phyloP scores from a whole-genome alignment of 2,888 invertebrate species.

The Operophtera brumata region DNA sequence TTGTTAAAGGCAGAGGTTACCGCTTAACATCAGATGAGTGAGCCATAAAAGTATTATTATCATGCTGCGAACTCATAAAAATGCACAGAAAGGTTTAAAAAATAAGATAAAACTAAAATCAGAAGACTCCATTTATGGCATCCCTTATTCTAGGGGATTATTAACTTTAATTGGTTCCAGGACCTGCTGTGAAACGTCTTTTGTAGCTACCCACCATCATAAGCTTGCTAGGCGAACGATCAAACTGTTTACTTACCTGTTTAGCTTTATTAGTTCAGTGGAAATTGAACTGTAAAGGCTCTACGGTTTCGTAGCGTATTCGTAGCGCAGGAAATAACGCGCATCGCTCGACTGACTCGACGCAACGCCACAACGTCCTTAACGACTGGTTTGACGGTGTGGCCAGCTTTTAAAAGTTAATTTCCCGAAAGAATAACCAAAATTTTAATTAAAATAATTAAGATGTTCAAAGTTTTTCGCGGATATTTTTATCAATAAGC shows the following conservation, averaged over 20 bases:
- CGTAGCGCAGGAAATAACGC: neutral
- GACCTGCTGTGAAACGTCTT: conserved; percentile 52
- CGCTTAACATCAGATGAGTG: too few species aligned
- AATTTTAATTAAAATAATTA: conserved; percentile 23
- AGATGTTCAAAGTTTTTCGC: conserved; percentile 27
- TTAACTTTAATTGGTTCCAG: conserved; percentile 73
- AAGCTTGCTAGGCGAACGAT: neutral
- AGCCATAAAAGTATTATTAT: too few species aligned
- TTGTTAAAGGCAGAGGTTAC: too few species aligned
- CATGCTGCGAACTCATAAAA: neutral
- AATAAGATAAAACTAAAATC: conserved; percentile 38
- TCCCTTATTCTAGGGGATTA: conserved; percentile 64
- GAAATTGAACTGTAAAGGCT: neutral
- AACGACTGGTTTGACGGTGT: neutral
- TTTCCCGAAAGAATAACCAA: conserved; percentile 31
- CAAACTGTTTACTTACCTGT: conserved; percentile 12
- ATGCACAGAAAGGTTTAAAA: conserved; percentile 17
- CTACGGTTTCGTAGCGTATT: neutral
- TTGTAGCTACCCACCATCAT: conserved; percentile 46
- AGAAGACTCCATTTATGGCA: conserved; percentile 56
- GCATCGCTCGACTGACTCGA: neutral
- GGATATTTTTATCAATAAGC: conserved; percentile 31
- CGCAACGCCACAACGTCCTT: neutral
- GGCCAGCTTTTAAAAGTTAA: neutral
- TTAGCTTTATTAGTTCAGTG: neutral